Evolutionary conservation across 2,113 vertebrate species (phyloP).

Genomic region (Campylomormyrus numenius): DNA sequence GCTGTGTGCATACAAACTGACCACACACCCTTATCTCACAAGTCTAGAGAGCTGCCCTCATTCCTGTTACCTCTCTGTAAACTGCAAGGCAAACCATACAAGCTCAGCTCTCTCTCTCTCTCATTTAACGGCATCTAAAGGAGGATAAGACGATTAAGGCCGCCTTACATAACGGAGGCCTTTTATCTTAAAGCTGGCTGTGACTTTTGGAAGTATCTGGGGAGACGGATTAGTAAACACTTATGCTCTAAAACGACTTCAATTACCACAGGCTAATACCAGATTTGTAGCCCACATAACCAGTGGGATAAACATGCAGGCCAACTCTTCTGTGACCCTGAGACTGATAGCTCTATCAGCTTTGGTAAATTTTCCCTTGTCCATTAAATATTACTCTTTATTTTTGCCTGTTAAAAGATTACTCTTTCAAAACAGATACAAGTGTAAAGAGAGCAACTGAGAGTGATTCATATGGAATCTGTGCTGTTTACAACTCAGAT

Average conservation of each 20-base stretch:
- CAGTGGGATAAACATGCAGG: not conserved
- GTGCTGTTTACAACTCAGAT: not conserved
- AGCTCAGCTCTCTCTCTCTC: slow-evolving; percentile 10
- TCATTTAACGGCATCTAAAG: not conserved
- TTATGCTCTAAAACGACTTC: slow-evolving; percentile 6
- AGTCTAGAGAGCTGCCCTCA: not conserved
- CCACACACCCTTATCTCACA: not conserved
- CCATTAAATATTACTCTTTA: not conserved
- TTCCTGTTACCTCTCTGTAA: slow-evolving; percentile 1
- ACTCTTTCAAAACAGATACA: not conserved
- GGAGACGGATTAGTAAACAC: slow-evolving; percentile 25
- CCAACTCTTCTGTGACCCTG: not conserved
- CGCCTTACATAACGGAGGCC: slow-evolving; percentile 16
- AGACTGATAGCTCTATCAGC: not conserved
- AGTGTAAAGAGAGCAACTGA: not conserved
- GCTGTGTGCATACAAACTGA: not conserved
- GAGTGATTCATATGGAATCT: not conserved
- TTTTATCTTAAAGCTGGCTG: slow-evolving; percentile 1
- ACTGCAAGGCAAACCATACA: not conserved
- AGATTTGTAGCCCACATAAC: not conserved
- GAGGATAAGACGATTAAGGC: slow-evolving; percentile 29
- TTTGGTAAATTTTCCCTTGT: not conserved
- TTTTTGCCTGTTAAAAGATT: not conserved
- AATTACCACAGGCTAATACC: not conserved
- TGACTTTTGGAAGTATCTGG: slow-evolving; percentile 19